Evolutionary conservation across 2,113 vertebrate species (phyloP), one percentile per base, ranked within the genome.

Genomic region (Aptenodytes patagonicus): DNA sequence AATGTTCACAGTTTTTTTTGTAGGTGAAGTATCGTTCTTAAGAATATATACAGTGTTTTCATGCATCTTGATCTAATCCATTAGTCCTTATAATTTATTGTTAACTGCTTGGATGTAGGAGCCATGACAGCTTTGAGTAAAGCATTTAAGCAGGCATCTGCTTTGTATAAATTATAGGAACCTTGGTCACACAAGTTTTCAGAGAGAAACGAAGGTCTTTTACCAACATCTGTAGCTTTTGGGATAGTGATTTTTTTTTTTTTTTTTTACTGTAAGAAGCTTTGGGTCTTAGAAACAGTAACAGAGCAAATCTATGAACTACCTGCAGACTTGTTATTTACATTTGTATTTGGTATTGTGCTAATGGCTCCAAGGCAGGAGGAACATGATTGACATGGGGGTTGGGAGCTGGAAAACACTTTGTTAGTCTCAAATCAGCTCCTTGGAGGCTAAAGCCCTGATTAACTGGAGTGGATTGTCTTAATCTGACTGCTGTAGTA

Each of bases 61-160:
- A 69, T 78, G 83, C 71, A 89, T 96, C 90, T 96, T 92, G 95
- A 95, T 94, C 83, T 87, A 91, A 96, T 92, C 79, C 88, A 84
- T 95, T 87, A 87, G 80, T 83, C 76, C 80, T 90, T 71, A 77
- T 93, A 94, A 93, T 96, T 97, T 94, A 94, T 96, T 94, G 91
- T 93, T 92, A 83, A 80, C 91, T 91, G 71, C 87, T 95, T 93
- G 82, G 87, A 64, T 88, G 62, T 75, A 93, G 66, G 51, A 94
- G 55, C 84, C 58, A 36, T 88, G 85, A 88, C 82, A 97, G 76
- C 78, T 96, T 81, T 92, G 82, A 95, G 51, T 81, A 95, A 95
- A 96, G 84, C 20, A 20, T 95, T 91, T 87, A 94, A 94, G 71
- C 83, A 96, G 93, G 71, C 91, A 97, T 95, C 96, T 97, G 92